phyloP scores from a whole-genome alignment of 2,797 vertebrate genomes.

The Eulemur mongoz region DNA sequence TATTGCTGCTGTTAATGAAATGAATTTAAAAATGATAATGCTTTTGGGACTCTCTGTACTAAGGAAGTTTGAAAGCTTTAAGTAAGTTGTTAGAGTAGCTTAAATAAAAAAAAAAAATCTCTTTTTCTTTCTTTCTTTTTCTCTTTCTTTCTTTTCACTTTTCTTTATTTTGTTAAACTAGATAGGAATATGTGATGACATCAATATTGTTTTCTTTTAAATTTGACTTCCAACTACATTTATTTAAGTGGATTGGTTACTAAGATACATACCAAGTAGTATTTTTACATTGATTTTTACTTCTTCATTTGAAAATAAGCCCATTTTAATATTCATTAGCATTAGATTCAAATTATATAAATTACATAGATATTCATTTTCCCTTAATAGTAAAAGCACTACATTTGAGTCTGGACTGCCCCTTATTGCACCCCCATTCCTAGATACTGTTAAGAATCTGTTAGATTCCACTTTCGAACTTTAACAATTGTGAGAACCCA shows the following conservation, averaged over 20 bases:
- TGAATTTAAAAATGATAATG: neutral
- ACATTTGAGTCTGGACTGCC: neutral
- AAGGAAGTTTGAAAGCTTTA: neutral
- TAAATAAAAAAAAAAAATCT: neutral
- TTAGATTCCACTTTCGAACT: neutral
- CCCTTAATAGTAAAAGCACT: neutral
- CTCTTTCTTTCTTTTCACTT: neutral
- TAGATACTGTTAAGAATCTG: neutral
- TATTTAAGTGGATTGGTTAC: neutral
- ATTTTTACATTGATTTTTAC: neutral
- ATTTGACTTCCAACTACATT: neutral
- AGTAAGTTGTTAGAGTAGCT: neutral
- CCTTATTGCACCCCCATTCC: neutral
- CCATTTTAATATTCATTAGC: neutral
- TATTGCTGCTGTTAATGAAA: neutral
- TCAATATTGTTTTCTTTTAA: neutral
- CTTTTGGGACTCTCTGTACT: neutral
- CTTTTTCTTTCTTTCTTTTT: neutral
- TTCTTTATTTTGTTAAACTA: neutral
- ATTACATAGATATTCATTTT: neutral
- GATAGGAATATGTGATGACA: neutral
- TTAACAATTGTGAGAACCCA: neutral
- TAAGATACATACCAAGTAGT: neutral
- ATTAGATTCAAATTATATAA: neutral
- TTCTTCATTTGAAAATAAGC: neutral